A percentile compares a stretch with the other conserved stretches of the same genome.
Conservation (phyloP, 2,888 invertebrate genomes). For the Pardosa pseudoannulata region DNA sequence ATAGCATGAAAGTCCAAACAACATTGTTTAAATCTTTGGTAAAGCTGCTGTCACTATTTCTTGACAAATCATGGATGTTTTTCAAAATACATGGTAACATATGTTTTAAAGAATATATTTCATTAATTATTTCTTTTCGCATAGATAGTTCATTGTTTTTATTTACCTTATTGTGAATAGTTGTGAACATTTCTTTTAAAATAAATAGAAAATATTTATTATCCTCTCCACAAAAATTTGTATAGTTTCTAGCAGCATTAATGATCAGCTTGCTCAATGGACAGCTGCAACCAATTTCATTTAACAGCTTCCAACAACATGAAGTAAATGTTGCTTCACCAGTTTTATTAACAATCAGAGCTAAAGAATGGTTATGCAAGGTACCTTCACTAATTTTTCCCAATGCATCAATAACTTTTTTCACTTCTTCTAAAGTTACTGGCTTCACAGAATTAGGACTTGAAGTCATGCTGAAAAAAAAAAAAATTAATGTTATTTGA, state of each 20-base stretch:
- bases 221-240: slow-evolving; percentile 22
- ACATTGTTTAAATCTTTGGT: slow-evolving; percentile 6
- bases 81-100: slow-evolving; percentile 22
- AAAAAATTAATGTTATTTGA: not conserved
- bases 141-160: not conserved
- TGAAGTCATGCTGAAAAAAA: not conserved
- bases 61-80: not conserved
- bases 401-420: not conserved
- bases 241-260: slow-evolving; percentile 5
- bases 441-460: not conserved
- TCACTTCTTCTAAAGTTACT: slow-evolving; percentile 23
- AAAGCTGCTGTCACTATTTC: not conserved
- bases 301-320: slow-evolving; percentile 6
- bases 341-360: slow-evolving; percentile 7
- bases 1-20: slow-evolving; percentile 21
- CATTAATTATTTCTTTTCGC: not conserved
- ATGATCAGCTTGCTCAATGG: slow-evolving; percentile 30
- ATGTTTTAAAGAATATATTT: not conserved
- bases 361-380: slow-evolving; percentile 14
- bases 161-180: not conserved
- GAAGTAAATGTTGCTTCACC: slow-evolving; percentile 23
- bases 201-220: slow-evolving; percentile 36
- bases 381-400: not conserved
- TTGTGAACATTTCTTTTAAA: slow-evolving; percentile 27
- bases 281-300: not conserved